These are phyloP conservation scores for Hiodon tergisus DNA, from an alignment of 2,113 vertebrate genomes.

Conservation along the genomic window DNA sequence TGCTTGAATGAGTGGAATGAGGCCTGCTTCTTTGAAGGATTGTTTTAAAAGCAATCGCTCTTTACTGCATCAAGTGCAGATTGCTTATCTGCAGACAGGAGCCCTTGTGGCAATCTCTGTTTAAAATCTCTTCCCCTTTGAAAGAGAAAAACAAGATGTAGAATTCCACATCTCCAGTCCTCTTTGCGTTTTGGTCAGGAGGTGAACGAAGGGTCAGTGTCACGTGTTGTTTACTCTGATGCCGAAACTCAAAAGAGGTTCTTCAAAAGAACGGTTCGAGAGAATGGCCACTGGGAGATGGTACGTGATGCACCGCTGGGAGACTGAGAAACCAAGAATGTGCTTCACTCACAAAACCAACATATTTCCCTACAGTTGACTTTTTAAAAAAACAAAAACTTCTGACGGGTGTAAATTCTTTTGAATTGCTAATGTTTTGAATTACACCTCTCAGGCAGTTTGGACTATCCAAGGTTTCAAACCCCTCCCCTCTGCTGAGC, in stretches of 20 bases:
- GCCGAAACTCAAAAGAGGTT: too few species aligned
- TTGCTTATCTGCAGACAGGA: conserved; percentile 34
- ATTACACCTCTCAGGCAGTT: background rate
- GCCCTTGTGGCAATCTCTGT: conserved; percentile 31
- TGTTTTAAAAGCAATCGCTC: conserved; percentile 27
- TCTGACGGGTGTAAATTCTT: background rate
- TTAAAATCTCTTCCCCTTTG: conserved; percentile 34
- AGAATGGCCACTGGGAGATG: too few species aligned
- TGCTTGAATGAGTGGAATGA: background rate
- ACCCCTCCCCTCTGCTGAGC: background rate
- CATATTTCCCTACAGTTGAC: background rate
- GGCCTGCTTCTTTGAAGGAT: conserved; percentile 29
- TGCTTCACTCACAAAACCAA: too few species aligned
- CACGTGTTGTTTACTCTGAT: background rate
- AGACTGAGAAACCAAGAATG: too few species aligned
- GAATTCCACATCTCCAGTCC: background rate
- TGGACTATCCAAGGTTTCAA: background rate
- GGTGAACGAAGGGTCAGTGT: background rate
- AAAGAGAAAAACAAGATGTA: conserved; percentile 19
- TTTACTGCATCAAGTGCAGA: conserved; percentile 26
- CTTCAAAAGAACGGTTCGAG: too few species aligned
- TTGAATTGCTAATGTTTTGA: background rate
- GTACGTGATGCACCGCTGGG: too few species aligned
- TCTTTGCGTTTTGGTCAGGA: background rate
- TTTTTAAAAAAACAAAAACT: background rate